Base-by-base conservation (phyloP, 2,113 vertebrate genomes). In the Apeltes quadracus region DNA sequence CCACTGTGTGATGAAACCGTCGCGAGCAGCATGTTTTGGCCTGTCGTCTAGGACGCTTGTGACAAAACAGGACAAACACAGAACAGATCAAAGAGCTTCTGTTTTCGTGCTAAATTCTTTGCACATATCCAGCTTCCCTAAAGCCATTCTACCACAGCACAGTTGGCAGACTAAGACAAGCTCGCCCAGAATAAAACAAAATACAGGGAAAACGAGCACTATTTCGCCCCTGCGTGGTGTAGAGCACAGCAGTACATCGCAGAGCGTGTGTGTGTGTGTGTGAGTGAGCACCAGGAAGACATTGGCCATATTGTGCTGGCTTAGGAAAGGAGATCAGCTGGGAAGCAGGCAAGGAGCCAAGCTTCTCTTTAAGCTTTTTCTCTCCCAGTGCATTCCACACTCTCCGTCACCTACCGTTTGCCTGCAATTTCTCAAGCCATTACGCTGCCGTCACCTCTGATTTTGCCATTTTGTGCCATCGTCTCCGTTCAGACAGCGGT, bases 281-380 rank as follows among this genome's bases (percentile, higher is more conserved):
- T 72, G 38, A 75, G 83, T 56, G 82, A 87, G 79, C 86, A 89
- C 87, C 68, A 84, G 78, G 82, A 84, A 90, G 83, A 88, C 84
- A 66, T 68, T 50, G 76, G 85, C 92, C 92, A 94, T 94, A 94
- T 94, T 94, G 92, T 77, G 83, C 77, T 72, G 85, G 92, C 90
- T 92, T 89, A 90, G 76, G 71, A 85, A 72, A 82, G 74, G 84
- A 91, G 86, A 91, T 92, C 89, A 90, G 91, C 87, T 87, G 89
- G 88, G 81, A 88, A 85, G 59, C 69, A 78, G 92, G 90, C 91
- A 65, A 75, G 58, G 84, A 12, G 91, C 91, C 92, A 93, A 88
- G 66, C 48, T 66, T 74, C 51, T 61, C 73, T 77, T 74, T 46
- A 76, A 29, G 3, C 48, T 72, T 65, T 69, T 66, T 18, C 25